Conservation (phyloP, 2,888 invertebrate species). For the Subacronicta megacephala region DNA sequence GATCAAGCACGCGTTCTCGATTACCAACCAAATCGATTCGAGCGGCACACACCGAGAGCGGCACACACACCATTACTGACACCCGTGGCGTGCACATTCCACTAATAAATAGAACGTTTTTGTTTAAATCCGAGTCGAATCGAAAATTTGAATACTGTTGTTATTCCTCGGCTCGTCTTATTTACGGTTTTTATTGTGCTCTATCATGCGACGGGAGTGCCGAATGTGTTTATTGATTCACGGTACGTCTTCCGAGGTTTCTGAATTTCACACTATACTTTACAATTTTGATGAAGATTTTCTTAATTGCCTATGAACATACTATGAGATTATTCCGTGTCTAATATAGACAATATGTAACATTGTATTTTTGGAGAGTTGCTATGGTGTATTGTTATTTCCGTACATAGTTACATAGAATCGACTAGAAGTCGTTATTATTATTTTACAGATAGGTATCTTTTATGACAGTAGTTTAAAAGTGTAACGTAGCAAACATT, state of each 20-base stretch:
- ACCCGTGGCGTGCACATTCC: slow-evolving; percentile 80
- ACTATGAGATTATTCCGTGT: slow-evolving; percentile 43
- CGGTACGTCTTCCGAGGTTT: slow-evolving; percentile 71
- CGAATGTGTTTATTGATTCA: slow-evolving; percentile 85
- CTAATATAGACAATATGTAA: slow-evolving; percentile 37
- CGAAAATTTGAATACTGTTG: slow-evolving; percentile 87
- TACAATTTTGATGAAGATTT: slow-evolving; percentile 61
- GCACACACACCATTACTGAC: slow-evolving; percentile 61
- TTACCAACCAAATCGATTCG: slow-evolving; percentile 82
- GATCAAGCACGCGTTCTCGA: slow-evolving; percentile 81
- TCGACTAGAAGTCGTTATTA: slow-evolving; percentile 14
- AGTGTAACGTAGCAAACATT: slow-evolving; percentile 58
- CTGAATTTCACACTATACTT: slow-evolving; percentile 77
- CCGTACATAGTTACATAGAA: slow-evolving; percentile 6
- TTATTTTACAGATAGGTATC: slow-evolving; percentile 24
- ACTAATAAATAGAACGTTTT: slow-evolving; percentile 88
- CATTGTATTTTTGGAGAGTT: slow-evolving; percentile 24
- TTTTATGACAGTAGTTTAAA: slow-evolving; percentile 35
- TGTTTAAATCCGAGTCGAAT: slow-evolving; percentile 88
- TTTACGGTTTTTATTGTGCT: slow-evolving; percentile 81
- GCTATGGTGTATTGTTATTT: slow-evolving; percentile 20
- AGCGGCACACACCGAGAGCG: slow-evolving; percentile 67
- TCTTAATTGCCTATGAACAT: slow-evolving; percentile 56
- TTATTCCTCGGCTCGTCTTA: slow-evolving; percentile 80
- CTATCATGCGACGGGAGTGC: slow-evolving; percentile 84